phyloP scores from a whole-genome alignment of 2,797 vertebrate genomes.

The Neopelma chrysocephalum region DNA sequence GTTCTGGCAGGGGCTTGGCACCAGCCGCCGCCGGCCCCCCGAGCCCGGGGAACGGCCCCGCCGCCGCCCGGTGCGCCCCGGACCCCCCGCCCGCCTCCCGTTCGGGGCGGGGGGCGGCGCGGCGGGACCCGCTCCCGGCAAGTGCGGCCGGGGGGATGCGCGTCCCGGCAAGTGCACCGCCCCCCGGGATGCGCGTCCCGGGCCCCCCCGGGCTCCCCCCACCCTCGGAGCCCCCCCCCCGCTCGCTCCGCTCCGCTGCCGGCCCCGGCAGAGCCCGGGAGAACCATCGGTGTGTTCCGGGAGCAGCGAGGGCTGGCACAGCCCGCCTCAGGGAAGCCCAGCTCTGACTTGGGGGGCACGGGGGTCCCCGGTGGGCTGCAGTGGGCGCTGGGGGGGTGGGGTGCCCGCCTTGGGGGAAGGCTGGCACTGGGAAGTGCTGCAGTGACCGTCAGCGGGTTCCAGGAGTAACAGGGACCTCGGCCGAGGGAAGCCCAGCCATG shows the following conservation, averaged over 20 bases:
- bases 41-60: background rate
- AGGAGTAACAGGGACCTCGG: background rate
- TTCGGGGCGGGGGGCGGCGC: background rate
- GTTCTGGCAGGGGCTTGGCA: conserved; percentile 89
- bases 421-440: background rate
- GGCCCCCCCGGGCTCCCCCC: background rate
- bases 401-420: background rate
- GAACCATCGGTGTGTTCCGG: background rate
- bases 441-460: background rate
- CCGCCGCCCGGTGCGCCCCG: background rate
- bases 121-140: background rate
- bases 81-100: background rate
- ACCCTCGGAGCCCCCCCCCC: background rate
- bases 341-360: background rate
- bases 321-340: background rate
- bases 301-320: background rate
- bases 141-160: too few species aligned
- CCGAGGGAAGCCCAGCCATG: background rate
- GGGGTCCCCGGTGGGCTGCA: background rate
- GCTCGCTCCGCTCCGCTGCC: background rate
- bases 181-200: background rate
- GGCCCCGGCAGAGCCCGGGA: background rate
- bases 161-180: background rate
- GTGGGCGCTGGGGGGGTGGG: background rate
- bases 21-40: conserved; percentile 79